These are phyloP conservation scores for Bergia puertoricense DNA, from an alignment of 92 coral and sea anemone genomes.

Conservation along the genomic window DNA sequence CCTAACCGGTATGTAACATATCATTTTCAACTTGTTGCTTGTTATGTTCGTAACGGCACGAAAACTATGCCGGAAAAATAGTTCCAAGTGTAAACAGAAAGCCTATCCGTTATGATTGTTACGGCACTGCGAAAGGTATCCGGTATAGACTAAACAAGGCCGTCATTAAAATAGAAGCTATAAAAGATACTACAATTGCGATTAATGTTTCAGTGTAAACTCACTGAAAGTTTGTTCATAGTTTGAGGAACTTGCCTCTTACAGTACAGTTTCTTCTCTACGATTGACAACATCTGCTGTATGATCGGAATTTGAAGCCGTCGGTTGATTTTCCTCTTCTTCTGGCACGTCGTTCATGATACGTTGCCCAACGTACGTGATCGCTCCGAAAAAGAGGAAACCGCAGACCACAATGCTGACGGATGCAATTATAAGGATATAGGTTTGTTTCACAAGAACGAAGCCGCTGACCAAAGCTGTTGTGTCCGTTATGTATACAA, in stretches of 20 bases:
- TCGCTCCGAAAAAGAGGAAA: conserved; percentile 44
- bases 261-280: background rate
- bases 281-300: background rate
- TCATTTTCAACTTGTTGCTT: too few relatives aligned
- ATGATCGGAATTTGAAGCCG: background rate
- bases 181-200: too few relatives aligned
- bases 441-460: conserved; percentile 40
- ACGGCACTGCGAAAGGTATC: too few relatives aligned
- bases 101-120: too few relatives aligned
- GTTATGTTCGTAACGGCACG: too few relatives aligned
- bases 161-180: too few relatives aligned
- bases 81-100: too few relatives aligned
- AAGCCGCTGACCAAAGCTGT: conserved; percentile 53
- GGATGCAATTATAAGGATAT: conserved; percentile 37
- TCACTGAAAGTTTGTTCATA: too few relatives aligned
- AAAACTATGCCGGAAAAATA: too few relatives aligned
- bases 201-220: too few relatives aligned
- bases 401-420: conserved; percentile 50
- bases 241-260: background rate
- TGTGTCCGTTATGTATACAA: conserved; percentile 51
- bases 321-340: background rate
- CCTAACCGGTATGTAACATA: too few relatives aligned
- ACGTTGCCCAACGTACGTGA: conserved; percentile 46
- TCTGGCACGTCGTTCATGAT: conserved; percentile 35
- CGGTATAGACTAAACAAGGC: too few relatives aligned